These are phyloP conservation scores for Luperina testacea DNA, from an alignment of 2,888 invertebrate species.

Conservation along the genomic window DNA sequence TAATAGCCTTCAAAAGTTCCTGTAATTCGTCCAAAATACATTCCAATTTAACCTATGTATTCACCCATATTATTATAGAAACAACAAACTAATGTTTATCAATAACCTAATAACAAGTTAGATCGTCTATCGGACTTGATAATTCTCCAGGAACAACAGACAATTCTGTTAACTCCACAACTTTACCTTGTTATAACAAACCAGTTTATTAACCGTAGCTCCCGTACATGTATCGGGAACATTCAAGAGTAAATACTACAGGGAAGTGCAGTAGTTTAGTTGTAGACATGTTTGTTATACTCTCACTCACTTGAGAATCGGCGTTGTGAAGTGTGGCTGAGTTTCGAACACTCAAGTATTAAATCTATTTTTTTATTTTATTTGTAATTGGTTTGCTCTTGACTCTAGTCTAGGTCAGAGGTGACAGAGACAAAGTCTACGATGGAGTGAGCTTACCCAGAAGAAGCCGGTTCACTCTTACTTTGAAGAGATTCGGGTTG, in stretches of 20 bases:
- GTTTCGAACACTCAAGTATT: not conserved
- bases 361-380: not conserved
- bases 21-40: not conserved
- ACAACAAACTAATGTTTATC: slow-evolving; percentile 53
- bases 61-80: slow-evolving; percentile 8
- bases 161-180: slow-evolving; percentile 50
- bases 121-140: slow-evolving; percentile 53
- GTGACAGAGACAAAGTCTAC: too few species aligned
- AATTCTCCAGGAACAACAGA: slow-evolving; percentile 53
- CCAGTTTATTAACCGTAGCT: slow-evolving; percentile 44
- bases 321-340: not conserved
- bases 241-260: slow-evolving; percentile 29
- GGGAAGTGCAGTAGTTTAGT: slow-evolving; percentile 8
- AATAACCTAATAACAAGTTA: slow-evolving; percentile 48
- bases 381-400: too few species aligned
- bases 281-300: slow-evolving; percentile 5
- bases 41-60: not conserved
- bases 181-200: slow-evolving; percentile 57
- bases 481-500: too few species aligned
- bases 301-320: slow-evolving; percentile 7
- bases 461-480: too few species aligned
- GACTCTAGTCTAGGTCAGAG: too few species aligned
- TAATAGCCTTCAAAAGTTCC: not conserved
- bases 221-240: slow-evolving; percentile 38
- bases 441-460: too few species aligned